Base-by-base conservation (phyloP, 1,140 invertebrate species). In the Drosophila melanica region DNA sequence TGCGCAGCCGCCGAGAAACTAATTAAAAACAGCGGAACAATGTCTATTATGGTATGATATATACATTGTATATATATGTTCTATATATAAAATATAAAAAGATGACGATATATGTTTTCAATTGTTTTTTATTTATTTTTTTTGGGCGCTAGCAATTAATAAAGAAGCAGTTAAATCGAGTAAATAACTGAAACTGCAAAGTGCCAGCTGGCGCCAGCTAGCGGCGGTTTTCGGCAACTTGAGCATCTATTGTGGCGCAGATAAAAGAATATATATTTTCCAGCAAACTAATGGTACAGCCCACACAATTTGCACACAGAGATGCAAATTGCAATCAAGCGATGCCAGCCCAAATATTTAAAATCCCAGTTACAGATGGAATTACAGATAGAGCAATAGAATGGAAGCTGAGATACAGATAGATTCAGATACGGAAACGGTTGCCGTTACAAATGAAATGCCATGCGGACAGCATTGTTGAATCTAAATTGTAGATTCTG, bases 271-370 rank as follows among this genome's bases (percentile, higher is more conserved):
- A 50, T 12, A 54, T 12, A 44, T 9, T 18, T 10, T 16, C 14
- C n/a, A 20, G 45, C 35, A 58, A 7, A 27, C 6, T 27, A 27
- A 27, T 27, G 27, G 27, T 27, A 55, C 60, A 53, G 35, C 68
- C 30, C 53, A 62, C 65, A 48, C 55, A 76, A 33, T 60, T 23
- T 53, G 39, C n/a, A 66, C 27, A 41, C 4, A 77, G 5, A 27
- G 81, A 27, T 81, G 73, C 62, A 81, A 78, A 82, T 79, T 79
- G 75, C 79, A 75, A 78, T 69, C 63, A 79, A 67, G 57, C 33
- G 39, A 33, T 59, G 48, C 57, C 71, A 84, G 71, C 75, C 79
- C 79, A 75, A 79, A 75, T 84, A 79, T 45, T 48, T 60, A 39
- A 23, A 48, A n/a, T 54, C 41, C 58, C 65, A 64, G 23, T 23